Evolutionary conservation across 1,140 invertebrate genomes (phyloP).

Genomic region (Bombus haemorrhoidalis): DNA sequence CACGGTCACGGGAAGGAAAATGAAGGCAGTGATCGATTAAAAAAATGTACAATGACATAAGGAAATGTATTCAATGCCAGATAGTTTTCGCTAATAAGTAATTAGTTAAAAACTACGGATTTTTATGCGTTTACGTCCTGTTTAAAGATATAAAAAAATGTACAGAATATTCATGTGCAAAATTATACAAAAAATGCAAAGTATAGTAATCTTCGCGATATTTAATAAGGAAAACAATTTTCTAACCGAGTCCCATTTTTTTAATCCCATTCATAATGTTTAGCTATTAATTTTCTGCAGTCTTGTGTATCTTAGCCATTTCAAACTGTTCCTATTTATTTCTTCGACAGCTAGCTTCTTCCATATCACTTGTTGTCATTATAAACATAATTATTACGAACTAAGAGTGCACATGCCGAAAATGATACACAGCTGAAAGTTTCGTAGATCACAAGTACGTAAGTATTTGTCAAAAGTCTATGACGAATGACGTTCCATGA

Average conservation of each 20-base stretch:
- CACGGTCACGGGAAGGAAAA: not conserved
- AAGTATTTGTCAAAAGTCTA: not conserved
- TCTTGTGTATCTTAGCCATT: too few species aligned
- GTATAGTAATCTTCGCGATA: not conserved
- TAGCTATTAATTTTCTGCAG: too few species aligned
- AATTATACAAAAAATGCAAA: not conserved
- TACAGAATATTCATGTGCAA: not conserved
- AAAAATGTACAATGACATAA: not conserved
- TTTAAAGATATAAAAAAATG: not conserved
- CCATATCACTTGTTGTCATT: too few species aligned
- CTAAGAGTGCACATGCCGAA: too few species aligned
- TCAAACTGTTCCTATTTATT: too few species aligned
- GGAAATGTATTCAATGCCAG: not conserved
- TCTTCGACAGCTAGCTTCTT: too few species aligned
- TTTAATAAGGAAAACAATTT: too few species aligned
- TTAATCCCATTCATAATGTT: too few species aligned
- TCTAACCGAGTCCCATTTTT: not conserved
- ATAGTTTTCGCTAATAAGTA: not conserved
- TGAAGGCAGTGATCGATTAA: not conserved
- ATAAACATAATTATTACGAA: not conserved
- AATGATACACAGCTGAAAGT: not conserved
- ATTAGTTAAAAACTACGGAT: not conserved
- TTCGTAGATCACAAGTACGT: not conserved
- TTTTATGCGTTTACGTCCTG: not conserved
- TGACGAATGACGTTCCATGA: not conserved